Base-by-base conservation (phyloP, 2,888 invertebrate species). In the Chrysolina oricalcia region DNA sequence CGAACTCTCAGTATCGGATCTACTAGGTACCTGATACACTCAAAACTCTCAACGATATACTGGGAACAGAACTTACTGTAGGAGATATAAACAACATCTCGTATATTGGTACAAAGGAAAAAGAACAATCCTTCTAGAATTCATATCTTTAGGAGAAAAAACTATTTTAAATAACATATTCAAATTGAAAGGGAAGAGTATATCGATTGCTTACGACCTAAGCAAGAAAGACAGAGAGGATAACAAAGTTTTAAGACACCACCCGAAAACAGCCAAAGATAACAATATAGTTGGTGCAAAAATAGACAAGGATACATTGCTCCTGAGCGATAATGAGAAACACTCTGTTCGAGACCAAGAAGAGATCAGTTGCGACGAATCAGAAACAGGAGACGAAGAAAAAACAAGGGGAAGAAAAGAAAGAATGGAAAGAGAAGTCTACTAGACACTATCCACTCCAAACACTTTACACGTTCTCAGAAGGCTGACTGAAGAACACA, bases 31-130 rank as follows among this genome's bases (percentile, higher is more conserved):
- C 43, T 43, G 43, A 8, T 8, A 43, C 43, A 5, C 43, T 43
- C 9, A 43, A 43, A 43, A 43, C 43, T 13, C 43, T 43, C 43
- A 43, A 43, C 43, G 43, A 43, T 43, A 11, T 43, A 43, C 15
- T 48, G 15, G 48, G 48, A 48, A 48, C 48, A 46, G 46, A 48
- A 48, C 48, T 48, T n/a, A 48, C 48, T 15, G n/a, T 48, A 48
- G 15, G 15, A 48, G 48, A 48, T 48, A 48, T 48, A 48, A 48
- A 48, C 48, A 48, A 43, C 43, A 43, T 48, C n/a, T n/a, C 48
- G 2, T 48, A n/a, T n/a, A 48, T 48, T n/a, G 48, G 48, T 43
- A 43, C 27, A 2, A 3, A 27, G 2, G 27, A 5, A 5, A 5
- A 27, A 27, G n/a, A 27, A 2, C 2, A 27, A 27, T 27, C 27